A percentile compares a stretch with the other conserved stretches of the same genome.
These are phyloP conservation scores for Sebastes reedi DNA, from an alignment of 2,797 vertebrate species.

Conservation along the genomic window DNA sequence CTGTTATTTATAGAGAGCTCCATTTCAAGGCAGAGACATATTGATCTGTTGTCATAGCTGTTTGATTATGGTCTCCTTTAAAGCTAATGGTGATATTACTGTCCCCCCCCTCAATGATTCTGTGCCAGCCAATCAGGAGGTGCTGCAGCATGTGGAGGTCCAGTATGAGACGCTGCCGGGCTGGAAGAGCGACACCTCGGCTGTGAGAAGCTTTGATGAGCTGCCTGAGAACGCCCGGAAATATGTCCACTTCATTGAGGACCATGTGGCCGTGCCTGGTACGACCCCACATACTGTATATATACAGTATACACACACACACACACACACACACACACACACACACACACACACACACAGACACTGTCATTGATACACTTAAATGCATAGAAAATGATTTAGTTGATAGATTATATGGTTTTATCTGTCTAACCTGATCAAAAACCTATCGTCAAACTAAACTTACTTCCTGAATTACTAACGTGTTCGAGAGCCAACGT, in stretches of 20 bases:
- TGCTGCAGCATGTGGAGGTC: conserved; percentile 94
- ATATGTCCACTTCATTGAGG: conserved; percentile 92
- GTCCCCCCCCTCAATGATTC: not conserved
- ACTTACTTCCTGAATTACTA: not conserved
- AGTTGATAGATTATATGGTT: not conserved
- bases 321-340: not conserved
- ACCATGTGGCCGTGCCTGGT: conserved; percentile 91
- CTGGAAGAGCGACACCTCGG: conserved; percentile 93
- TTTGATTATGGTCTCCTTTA: not conserved
- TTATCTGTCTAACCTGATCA: not conserved
- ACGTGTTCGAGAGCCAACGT: not conserved
- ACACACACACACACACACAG: not conserved
- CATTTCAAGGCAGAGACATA: not conserved
- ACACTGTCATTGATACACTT: no score
- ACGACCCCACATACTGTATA: conserved; percentile 41
- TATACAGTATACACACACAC: not conserved
- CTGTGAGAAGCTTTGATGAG: conserved; percentile 89
- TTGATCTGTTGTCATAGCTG: conserved; percentile 26
- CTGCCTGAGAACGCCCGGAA: conserved; percentile 94
- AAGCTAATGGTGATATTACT: conserved; percentile 15
- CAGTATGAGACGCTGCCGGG: conserved; percentile 94
- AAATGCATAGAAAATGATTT: not conserved
- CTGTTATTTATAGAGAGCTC: conserved; percentile 7
- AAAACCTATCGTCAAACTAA: not conserved
- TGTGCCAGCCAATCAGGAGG: conserved; percentile 93